Conservation (phyloP, 2,888 invertebrate species). For the Dorcus hopei region DNA sequence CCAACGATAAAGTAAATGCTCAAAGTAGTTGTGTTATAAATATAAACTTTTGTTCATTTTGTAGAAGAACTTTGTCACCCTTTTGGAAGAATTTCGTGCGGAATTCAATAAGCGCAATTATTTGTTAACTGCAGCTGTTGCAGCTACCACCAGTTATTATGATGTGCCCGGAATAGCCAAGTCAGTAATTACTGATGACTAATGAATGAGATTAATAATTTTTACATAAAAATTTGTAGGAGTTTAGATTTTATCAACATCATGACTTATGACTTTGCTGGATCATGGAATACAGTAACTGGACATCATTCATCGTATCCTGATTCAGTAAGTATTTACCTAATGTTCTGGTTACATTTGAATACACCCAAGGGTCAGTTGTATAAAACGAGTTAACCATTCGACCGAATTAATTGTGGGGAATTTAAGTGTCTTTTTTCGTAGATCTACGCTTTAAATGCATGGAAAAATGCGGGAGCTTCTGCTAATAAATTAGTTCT, state of each 20-base stretch:
- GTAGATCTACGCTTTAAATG: slow-evolving; percentile 41
- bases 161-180: slow-evolving; percentile 57
- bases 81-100: slow-evolving; percentile 54
- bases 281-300: slow-evolving; percentile 60
- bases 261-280: slow-evolving; percentile 73
- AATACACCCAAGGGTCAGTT: no score
- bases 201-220: no score
- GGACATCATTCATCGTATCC: slow-evolving; percentile 64
- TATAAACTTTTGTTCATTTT: neutral
- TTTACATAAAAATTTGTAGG: slow-evolving; percentile 35
- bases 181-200: slow-evolving; percentile 33
- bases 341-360: no score
- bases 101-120: slow-evolving; percentile 54
- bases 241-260: slow-evolving; percentile 64
- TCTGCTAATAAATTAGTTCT: slow-evolving; percentile 62
- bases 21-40: no score
- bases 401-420: no score
- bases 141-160: slow-evolving; percentile 52
- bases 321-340: slow-evolving; percentile 47
- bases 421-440: neutral
- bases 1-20: slow-evolving; percentile 32
- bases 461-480: slow-evolving; percentile 57
- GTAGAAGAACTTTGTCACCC: slow-evolving; percentile 42
- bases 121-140: slow-evolving; percentile 59
- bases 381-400: no score